Base-by-base conservation (phyloP, 2,888 invertebrate genomes). In the Aphelenchoides bicaudatus region DNA sequence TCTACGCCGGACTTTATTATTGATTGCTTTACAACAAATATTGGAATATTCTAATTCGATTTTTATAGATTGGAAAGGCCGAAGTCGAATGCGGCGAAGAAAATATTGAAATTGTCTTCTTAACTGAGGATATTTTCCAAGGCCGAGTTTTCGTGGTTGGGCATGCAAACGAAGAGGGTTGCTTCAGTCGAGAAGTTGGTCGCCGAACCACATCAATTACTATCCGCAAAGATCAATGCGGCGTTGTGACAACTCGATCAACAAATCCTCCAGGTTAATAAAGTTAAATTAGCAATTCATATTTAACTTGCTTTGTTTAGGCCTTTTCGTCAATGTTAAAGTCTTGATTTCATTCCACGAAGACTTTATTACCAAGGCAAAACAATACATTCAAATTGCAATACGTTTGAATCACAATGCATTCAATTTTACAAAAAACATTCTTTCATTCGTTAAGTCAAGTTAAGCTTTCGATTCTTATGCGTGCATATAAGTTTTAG, bases 21-120 rank as follows among this genome's bases (percentile, higher is more conserved):
- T n/a, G n/a, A n/a, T n/a, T n/a, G n/a, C n/a, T n/a, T n/a, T n/a
- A n/a, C n/a, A n/a, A n/a, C n/a, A n/a, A n/a, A n/a, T n/a, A n/a
- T n/a, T n/a, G n/a, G n/a, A n/a, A n/a, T n/a, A n/a, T n/a, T n/a
- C n/a, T n/a, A n/a, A n/a, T n/a, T n/a, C n/a, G 8, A 43, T 25
- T 19, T 29, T n/a, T 29, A 34, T 13, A n/a, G 69, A 23, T 57
- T 78, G 78, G 78, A 56, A 62, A 66, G 49, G 73, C 74, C 5
- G 78, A 78, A 61, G 71, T 78, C 23, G 78, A 78, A 49, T 78
- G 78, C 61, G 73, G 71, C 25, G 74, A 78, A 58, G 70, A 77
- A 19, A 63, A 64, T 4, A 78, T 78, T 38, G 75, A 75, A 52
- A 65, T 75, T 4, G 75, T 79, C 21, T 78, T 78, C 53, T 52